Evolutionary conservation across 2,797 vertebrate genomes (phyloP).

Genomic region (Oreochromis mossambicus): DNA sequence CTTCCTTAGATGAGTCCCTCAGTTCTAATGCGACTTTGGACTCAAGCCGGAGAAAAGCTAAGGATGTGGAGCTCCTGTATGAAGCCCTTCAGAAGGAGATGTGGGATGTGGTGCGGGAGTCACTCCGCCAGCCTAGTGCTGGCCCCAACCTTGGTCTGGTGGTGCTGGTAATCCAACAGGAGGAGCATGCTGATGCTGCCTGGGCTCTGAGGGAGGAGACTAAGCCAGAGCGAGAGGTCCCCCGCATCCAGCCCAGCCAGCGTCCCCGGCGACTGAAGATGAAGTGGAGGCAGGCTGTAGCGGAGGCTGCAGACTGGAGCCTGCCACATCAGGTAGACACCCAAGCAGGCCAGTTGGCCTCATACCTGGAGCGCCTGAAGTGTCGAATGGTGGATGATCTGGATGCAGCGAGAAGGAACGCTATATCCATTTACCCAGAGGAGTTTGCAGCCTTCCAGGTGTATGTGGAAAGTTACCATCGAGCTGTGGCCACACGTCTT

Average conservation of each 20-base stretch:
- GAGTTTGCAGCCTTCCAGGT: constrained; percentile 83
- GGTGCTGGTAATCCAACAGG: constrained; percentile 87
- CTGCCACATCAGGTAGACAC: constrained; percentile 79
- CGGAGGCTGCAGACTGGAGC: constrained; percentile 79
- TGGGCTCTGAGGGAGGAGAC: constrained; percentile 67
- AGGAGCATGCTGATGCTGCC: constrained; percentile 81
- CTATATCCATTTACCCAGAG: constrained; percentile 86
- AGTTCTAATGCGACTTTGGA: constrained; percentile 72
- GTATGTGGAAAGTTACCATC: constrained; percentile 88
- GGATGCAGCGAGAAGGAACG: constrained; percentile 80
- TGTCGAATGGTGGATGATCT: constrained; percentile 83
- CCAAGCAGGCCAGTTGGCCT: constrained; percentile 77
- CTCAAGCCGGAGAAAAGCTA: constrained; percentile 78
- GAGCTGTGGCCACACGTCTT: constrained; percentile 81
- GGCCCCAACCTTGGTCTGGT: constrained; percentile 81
- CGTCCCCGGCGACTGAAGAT: constrained; percentile 74
- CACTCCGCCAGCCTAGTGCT: constrained; percentile 78
- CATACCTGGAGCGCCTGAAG: constrained; percentile 80
- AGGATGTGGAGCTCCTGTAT: constrained; percentile 90
- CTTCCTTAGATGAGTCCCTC: constrained; percentile 55
- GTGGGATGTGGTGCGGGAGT: constrained; percentile 87
- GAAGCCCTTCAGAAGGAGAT: constrained; percentile 88
- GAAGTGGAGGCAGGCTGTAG: constrained; percentile 85
- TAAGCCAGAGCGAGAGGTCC: constrained; percentile 35
- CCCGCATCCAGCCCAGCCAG: constrained; percentile 50